Base-by-base conservation (phyloP, 2,888 invertebrate genomes). In the Lumbricus terrestris region DNA sequence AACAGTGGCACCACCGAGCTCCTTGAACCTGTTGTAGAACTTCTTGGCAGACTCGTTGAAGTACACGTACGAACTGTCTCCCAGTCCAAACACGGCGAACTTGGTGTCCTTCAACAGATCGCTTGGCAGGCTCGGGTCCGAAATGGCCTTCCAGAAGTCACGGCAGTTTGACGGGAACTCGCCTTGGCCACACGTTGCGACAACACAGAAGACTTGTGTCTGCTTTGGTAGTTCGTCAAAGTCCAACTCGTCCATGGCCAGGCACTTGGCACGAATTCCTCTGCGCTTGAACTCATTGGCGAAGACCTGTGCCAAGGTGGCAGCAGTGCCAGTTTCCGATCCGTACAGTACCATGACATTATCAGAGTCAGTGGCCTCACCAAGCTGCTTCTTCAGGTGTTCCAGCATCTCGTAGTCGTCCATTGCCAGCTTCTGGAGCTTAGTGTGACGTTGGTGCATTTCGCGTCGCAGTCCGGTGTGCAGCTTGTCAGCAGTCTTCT, bases 351-450 rank as follows among this genome's bases (percentile, higher is more conserved):
- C 92, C 88, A 92, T 88, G 38, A 91, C 90, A 88, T 90, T 92
- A 82, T 92, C 92, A 15, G 90, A 90, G 88, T 88, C 90, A 33
- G 91, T 89, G 42, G 91, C 91, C 91, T 92, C 92, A 23, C 92
- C 92, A 33, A 92, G 92, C 85, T 88, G 89, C 88, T 90, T 90
- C 90, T 92, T 92, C 88, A 92, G 91, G 88, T 91, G 90, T 82
- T 92, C 92, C 47, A 92, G 91, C 90, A 91, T 88, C 90, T 92
- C 92, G 38, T 91, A 90, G 85, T 92, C 92, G 88, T 92, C 92
- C 92, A 92, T 91, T 89, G 92, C 91, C 90, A 92, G 29, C 88
- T 90, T 90, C 90, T 90, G 91, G 34, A 91, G 89, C 82, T 90
- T 91, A 38, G 88, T 42, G 69, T 91, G 92, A 16, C 89, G 89